Evolutionary conservation across 1,140 invertebrate genomes (phyloP), one percentile per base, ranked within the genome.

Genomic region (Bicyclus anynana): DNA sequence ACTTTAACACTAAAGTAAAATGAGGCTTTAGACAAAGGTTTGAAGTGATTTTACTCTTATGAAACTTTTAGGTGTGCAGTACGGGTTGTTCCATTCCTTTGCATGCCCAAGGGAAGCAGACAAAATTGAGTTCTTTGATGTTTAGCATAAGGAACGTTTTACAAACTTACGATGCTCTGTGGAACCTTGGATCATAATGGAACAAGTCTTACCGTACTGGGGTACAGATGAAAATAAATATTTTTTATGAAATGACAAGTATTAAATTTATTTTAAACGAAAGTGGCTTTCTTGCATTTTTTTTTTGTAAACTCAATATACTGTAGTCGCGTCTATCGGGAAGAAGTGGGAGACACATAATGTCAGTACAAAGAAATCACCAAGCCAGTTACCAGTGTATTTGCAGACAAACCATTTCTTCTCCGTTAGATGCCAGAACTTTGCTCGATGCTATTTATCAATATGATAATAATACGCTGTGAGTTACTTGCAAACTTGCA

Each of bases 191-290:
- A n/a, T n/a, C n/a, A n/a, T n/a, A n/a, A n/a, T n/a, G n/a, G n/a
- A n/a, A n/a, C n/a, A n/a, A n/a, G n/a, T n/a, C n/a, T n/a, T n/a
- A n/a, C n/a, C n/a, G n/a, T n/a, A n/a, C n/a, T n/a, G 10, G 33
- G 12, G 13, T 35, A n/a, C 3, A 61, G 55, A 76, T 62, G 7
- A 62, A 68, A 57, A 50, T 26, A 61, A 54, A 77, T 80, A 83
- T 82, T 88, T 87, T n/a, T 88, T 85, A 84, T 85, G 71, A 84
- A 81, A 78, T 84, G 82, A 86, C 82, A 79, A 83, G 73, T 87
- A 84, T 82, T 84, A 86, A 26, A 65, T 74, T 83, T 83, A 79
- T 65, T 84, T 80, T 73, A 55, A 69, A 60, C 64, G 50, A 59
- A 55, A 70, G 61, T 64, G n/a, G 65, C 69, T 74, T 59, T 60